Base-by-base conservation (phyloP, 2,113 vertebrate genomes). In the Crypturellus undulatus region DNA sequence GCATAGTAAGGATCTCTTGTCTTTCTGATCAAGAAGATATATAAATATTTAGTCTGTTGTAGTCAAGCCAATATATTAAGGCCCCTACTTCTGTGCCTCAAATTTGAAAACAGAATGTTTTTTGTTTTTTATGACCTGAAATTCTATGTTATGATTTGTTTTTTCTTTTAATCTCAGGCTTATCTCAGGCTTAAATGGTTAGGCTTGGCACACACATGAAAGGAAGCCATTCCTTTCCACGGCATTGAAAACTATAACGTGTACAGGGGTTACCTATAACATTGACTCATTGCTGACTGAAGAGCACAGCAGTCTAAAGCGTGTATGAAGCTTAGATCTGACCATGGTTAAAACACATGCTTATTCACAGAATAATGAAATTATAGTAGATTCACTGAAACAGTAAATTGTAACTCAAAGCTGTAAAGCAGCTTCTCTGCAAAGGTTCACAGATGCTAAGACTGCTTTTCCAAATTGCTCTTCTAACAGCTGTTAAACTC, bases 401-500 rank as follows among this genome's bases (percentile, higher is more conserved):
- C 17, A 5, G 7, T 64, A 71, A 43, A 51, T 78, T 38, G 9
- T 83, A 15, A 75, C 42, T 71, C 45, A 71, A 47, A 75, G 84
- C 36, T 63, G 73, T 14, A 17, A 36, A 82, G 6, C 72, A 0
- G 5, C 4, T 26, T 70, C 24, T 82, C 54, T 79, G 6, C 9
- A 3, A 73, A 8, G 2, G 10, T 36, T 79, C 67, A 62, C 12
- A 26, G 3, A 12, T 73, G 25, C 87, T 38, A 94, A 34, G 81
- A 77, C 47, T 47, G 71, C 30, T 87, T 78, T 72, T 70, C 28
- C 15, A 38, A 63, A 36, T 82, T 94, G 82, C 87, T 56, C 26
- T 38, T 70, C 7, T 45, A 91, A 73, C 25, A n/a, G 64, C 86
- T 90, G 30, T 68, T 96, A 92, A 97, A 85, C 18, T 62, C 30